Evolutionary conservation across 2,888 invertebrate genomes (phyloP).

Genomic region (Litoditis marina): DNA sequence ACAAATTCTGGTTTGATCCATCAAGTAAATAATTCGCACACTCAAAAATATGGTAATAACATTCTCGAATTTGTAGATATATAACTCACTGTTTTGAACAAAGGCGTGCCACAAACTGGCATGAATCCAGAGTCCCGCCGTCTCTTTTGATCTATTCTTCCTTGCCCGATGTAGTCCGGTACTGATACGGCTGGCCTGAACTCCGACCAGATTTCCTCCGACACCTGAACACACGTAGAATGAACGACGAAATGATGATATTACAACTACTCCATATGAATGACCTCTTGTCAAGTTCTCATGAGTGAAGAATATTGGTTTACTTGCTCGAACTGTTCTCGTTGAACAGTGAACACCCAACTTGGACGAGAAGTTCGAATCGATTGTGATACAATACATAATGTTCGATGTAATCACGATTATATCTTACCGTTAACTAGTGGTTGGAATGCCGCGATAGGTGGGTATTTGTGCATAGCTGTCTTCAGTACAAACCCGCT

Average conservation of each 20-base stretch:
- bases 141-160: constrained; percentile 29
- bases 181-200: constrained; percentile 51
- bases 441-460: constrained; percentile 54
- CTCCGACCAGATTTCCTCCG: constrained; percentile 54
- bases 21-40: too few relatives aligned
- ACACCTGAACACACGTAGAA: constrained; percentile 47
- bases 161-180: constrained; percentile 45
- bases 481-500: constrained; percentile 51
- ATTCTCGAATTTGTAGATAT: too few relatives aligned
- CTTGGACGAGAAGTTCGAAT: too few relatives aligned
- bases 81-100: constrained; percentile 13
- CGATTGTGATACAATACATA: too few relatives aligned
- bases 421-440: constrained; percentile 46
- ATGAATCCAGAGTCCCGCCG: constrained; percentile 11
- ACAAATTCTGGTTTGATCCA: too few relatives aligned
- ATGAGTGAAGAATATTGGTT: too few relatives aligned
- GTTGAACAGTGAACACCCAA: too few relatives aligned
- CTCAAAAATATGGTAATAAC: too few relatives aligned
- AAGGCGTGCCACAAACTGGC: constrained; percentile 18
- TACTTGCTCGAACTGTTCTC: too few relatives aligned
- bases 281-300: too few relatives aligned
- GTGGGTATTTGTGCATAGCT: constrained; percentile 42
- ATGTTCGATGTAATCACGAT: too few relatives aligned
- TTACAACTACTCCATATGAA: too few relatives aligned
- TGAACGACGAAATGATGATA: background rate